phyloP scores from a whole-genome alignment of 2,888 invertebrate genomes.

The Eulithis prunata region DNA sequence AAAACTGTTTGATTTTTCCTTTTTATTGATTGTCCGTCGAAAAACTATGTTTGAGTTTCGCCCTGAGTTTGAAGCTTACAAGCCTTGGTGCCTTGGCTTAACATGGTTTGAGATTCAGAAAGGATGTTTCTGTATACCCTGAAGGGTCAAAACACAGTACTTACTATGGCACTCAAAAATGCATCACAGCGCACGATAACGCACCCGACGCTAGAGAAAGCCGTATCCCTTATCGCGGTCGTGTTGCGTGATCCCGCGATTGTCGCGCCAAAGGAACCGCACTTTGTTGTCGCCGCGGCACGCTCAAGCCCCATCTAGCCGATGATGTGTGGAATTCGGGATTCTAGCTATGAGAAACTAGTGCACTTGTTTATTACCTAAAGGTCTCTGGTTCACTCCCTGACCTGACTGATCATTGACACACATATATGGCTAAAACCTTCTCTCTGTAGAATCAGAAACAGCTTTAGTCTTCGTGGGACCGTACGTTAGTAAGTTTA shows the following conservation, averaged over 20 bases:
- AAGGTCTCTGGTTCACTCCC: background rate
- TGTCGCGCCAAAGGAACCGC: conserved; percentile 65
- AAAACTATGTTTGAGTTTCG: no score
- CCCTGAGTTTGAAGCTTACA: no score
- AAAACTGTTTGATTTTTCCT: no score
- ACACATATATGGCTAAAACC: no score
- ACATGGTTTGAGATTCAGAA: no score
- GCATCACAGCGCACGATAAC: conserved; percentile 45
- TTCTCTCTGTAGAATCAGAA: no score
- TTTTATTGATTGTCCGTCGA: no score
- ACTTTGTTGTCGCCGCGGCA: conserved; percentile 58
- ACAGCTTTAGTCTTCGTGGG: no score
- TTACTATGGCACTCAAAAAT: conserved; percentile 38
- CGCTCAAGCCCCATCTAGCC: conserved; percentile 13
- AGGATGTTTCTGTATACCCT: background rate
- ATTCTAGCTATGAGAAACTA: conserved; percentile 16
- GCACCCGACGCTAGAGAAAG: conserved; percentile 58
- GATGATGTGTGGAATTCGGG: conserved; percentile 27
- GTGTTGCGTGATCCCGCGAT: conserved; percentile 64
- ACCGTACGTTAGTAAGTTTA: no score
- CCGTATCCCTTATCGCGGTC: conserved; percentile 48
- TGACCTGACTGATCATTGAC: background rate
- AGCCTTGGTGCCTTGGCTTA: no score
- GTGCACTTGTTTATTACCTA: background rate
- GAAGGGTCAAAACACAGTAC: conserved; percentile 2